These are phyloP conservation scores for Philonicus albiceps DNA, from an alignment of 2,888 invertebrate genomes.

Conservation along the genomic window DNA sequence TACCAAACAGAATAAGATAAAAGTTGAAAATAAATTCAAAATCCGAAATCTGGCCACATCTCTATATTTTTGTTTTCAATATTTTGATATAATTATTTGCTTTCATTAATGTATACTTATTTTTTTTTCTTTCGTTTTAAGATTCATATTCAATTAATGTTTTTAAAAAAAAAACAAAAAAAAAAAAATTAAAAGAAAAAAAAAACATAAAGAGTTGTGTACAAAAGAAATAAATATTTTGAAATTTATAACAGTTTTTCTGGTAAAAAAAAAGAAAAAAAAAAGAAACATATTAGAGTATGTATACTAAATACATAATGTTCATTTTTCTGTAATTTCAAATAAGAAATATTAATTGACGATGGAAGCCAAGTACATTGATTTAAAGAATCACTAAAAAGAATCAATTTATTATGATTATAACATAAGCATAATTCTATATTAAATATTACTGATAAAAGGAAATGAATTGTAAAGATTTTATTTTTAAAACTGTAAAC, in stretches of 20 bases:
- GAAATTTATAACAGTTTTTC: conserved; percentile 5
- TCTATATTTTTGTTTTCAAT: conserved; percentile 11
- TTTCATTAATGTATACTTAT: neutral
- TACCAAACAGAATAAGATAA: neutral
- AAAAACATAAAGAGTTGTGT: conserved; percentile 36
- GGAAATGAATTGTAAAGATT: conserved; percentile 42
- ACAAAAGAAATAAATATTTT: conserved; percentile 40
- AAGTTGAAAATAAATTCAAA: neutral
- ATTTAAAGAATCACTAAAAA: conserved; percentile 29
- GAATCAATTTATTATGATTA: conserved; percentile 22
- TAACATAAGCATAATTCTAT: conserved; percentile 31
- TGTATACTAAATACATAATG: conserved; percentile 3
- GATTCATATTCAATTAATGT: neutral
- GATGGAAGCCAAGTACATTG: conserved; percentile 25
- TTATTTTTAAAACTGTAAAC: conserved; percentile 47
- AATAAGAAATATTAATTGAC: conserved; percentile 22
- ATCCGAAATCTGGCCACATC: conserved; percentile 4
- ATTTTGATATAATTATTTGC: neutral
- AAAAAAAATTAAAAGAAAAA: conserved; percentile 13
- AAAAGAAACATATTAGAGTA: neutral
- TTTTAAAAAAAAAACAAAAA: conserved; percentile 10
- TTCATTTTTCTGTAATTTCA: conserved; percentile 17
- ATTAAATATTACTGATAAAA: conserved; percentile 21
- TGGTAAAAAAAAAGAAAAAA: neutral
- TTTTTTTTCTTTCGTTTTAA: neutral